Percentiles rank a stretch among this genome's conserved stretches.
Conservation (phyloP, 35 echinoderm and acorn worm species). For the Heliocidaris tuberculata region DNA sequence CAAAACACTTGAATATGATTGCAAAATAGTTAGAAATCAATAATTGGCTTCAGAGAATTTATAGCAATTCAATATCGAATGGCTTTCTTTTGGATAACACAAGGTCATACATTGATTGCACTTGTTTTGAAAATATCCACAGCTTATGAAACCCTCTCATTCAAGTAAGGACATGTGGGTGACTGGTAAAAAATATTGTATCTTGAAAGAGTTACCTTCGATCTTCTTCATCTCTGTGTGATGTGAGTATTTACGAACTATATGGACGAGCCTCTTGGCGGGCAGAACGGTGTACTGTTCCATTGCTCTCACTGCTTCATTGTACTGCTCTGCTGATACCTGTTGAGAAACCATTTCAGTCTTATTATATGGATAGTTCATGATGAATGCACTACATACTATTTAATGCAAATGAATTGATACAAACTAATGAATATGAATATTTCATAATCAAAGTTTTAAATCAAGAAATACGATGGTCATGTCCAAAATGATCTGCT, state of each 20-base stretch:
- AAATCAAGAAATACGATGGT: no score
- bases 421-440: not conserved
- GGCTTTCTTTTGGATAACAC: no score
- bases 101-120: no score
- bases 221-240: conserved; percentile 94
- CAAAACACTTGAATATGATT: no score
- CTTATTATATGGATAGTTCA: not conserved
- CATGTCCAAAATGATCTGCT: no score
- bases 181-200: not conserved
- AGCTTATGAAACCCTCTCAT: no score
- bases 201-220: conserved; percentile 64
- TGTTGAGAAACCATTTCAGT: conserved; percentile 49
- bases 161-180: not conserved
- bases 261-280: conserved; percentile 73
- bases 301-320: conserved; percentile 84
- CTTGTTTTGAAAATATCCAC: no score
- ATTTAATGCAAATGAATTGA: not conserved
- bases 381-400: not conserved
- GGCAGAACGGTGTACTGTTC: conserved; percentile 85
- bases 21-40: no score
- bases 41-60: no score
- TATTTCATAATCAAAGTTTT: no score
- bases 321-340: conserved; percentile 84
- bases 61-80: no score
- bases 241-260: conserved; percentile 89